phyloP scores from a whole-genome alignment of 2,888 invertebrate genomes.

The Brachycybe producta region DNA sequence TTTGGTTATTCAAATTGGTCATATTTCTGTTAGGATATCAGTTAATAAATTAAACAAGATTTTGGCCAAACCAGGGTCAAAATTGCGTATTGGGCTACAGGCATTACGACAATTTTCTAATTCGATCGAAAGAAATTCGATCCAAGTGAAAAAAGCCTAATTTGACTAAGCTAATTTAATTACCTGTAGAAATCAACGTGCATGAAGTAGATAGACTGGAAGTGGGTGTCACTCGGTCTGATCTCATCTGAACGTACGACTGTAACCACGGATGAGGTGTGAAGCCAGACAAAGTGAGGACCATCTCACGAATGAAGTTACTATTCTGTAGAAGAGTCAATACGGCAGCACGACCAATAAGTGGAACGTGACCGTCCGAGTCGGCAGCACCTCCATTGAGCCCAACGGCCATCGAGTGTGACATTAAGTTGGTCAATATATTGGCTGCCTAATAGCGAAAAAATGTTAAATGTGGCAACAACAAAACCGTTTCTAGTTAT shows the following conservation, averaged over 20 bases:
- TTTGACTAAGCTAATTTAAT: neutral
- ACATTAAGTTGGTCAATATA: conserved; percentile 13
- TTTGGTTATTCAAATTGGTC: too few species aligned
- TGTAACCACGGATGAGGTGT: neutral
- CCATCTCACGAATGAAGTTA: conserved; percentile 15
- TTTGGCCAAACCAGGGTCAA: too few species aligned
- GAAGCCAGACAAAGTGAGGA: conserved; percentile 2
- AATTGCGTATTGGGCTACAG: too few species aligned
- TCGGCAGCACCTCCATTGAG: neutral
- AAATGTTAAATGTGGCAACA: neutral
- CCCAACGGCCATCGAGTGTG: neutral
- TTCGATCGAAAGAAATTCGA: too few species aligned
- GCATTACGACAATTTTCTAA: too few species aligned
- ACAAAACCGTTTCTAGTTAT: too few species aligned
- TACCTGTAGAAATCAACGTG: neutral
- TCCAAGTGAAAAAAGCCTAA: neutral
- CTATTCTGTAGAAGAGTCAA: conserved; percentile 12
- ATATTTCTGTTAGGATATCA: too few species aligned
- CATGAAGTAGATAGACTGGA: neutral
- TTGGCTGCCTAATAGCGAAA: conserved; percentile 10
- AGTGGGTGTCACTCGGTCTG: neutral
- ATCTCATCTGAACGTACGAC: neutral
- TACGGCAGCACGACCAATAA: conserved; percentile 13
- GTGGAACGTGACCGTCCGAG: neutral
- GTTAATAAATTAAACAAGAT: too few species aligned